Evolutionary conservation across 2,113 vertebrate genomes (phyloP).

Genomic region (Mobula birostris): DNA sequence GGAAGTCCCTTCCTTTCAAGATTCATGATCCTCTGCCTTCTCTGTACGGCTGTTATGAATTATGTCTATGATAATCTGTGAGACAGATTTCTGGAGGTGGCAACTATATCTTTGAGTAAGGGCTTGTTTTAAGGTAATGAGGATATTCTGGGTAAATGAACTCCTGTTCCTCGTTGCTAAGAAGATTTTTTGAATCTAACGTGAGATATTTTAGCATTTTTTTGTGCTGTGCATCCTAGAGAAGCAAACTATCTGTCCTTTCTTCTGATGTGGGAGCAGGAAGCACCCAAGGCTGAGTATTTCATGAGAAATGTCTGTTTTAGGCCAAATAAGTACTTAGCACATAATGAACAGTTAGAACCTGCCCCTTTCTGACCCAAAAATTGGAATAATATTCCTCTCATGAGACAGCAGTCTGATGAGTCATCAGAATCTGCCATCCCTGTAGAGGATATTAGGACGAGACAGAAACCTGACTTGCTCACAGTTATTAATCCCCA

Average conservation of each 20-base stretch:
- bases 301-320: not conserved
- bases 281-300: not conserved
- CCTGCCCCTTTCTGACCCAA: not conserved
- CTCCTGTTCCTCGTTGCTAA: not conserved
- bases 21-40: not conserved
- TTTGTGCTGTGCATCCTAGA: not conserved
- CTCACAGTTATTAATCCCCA: not conserved
- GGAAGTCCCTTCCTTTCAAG: too few relatives aligned
- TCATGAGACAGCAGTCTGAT: not conserved
- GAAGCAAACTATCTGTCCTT: not conserved
- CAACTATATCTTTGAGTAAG: not conserved
- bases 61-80: not conserved
- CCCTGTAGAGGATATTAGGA: not conserved
- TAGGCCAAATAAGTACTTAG: not conserved
- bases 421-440: not conserved
- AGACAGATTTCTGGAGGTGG: not conserved
- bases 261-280: not conserved
- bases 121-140: not conserved
- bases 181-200: not conserved
- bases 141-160: not conserved
- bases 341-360: not conserved
- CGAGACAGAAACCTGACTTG: not conserved
- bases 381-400: constrained; percentile 11
- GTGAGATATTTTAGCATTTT: not conserved
- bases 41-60: not conserved